Base-by-base conservation (phyloP, 2,797 vertebrate genomes). In the Dendrocincla fuliginosa region DNA sequence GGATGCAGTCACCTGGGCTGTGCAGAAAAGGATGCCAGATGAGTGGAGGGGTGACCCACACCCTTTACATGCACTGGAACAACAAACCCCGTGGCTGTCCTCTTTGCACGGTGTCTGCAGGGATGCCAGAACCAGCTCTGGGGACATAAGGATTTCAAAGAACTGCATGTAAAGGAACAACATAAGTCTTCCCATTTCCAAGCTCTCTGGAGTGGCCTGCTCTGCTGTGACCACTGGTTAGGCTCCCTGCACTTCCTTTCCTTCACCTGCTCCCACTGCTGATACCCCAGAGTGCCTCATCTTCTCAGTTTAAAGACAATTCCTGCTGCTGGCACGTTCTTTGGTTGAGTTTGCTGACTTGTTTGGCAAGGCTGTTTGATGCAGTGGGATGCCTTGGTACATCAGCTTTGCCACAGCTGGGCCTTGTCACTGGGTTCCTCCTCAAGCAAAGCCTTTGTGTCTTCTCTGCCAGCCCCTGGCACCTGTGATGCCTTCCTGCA, bases 1-100 rank as follows among this genome's bases (percentile, higher is more conserved):
- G 67, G 70, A 41, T 75, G 59, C 63, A 73, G 60, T 73, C 84
- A 94, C 68, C 89, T 74, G 68, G 49, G 41, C 52, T 69, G 41
- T 52, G 41, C 74, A 37, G 61, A 37, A 79, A 23, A 61, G 49
- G 25, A 61, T 1, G 3, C 65, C 55, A 84, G 55, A 50, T 28
- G 65, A 86, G 44, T 1, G 1, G 37, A 75, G 60, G 60, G 37
- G 27, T 39, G 70, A 27, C 47, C 67, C 47, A 10, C 37, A 76
- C 32, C 46, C 57, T 35, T 86, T 65, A 4, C 11, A 9, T 64
- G 70, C 14, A 5, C 60, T 84, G 73, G 65, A 65, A 63, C 30
- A 67, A n/a, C 46, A 64, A 70, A 81, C 11, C 16, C 53, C 11
- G 57, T 22, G 47, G 74, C 32, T 83, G 30, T 83, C 2, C 49